These are phyloP conservation scores for Gymnocypris eckloni DNA, from an alignment of 2,797 vertebrate species.

Conservation along the genomic window DNA sequence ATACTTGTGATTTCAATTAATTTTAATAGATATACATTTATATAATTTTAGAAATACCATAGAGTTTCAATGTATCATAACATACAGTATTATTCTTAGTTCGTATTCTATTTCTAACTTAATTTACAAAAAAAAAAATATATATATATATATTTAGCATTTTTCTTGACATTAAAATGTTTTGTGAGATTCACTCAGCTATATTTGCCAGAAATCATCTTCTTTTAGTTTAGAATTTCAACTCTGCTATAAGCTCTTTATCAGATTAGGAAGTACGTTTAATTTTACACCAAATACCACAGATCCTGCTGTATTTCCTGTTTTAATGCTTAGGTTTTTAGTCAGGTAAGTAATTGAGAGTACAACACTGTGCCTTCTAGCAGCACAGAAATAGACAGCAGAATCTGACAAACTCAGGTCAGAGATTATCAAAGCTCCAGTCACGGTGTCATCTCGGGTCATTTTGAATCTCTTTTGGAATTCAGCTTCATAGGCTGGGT, in stretches of 20 bases:
- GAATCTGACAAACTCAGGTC: constrained; percentile 33
- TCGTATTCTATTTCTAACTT: too few relatives aligned
- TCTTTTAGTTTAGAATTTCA: not conserved
- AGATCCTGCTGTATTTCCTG: constrained; percentile 29
- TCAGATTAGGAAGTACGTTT: not conserved
- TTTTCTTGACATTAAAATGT: not conserved
- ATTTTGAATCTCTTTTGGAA: constrained; percentile 10
- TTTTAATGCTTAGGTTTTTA: constrained; percentile 44
- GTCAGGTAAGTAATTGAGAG: constrained; percentile 29
- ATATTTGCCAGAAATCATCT: not conserved
- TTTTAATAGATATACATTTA: not conserved
- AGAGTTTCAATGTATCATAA: too few relatives aligned
- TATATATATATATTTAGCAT: not conserved
- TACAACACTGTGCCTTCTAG: constrained; percentile 53
- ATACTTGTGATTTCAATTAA: not conserved
- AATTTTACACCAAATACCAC: constrained; percentile 3
- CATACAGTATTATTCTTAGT: too few relatives aligned
- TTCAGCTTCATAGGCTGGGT: constrained; percentile 19
- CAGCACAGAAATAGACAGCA: constrained; percentile 58
- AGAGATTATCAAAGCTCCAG: constrained; percentile 45
- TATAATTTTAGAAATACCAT: not conserved
- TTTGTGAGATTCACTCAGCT: not conserved
- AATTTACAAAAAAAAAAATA: not conserved
- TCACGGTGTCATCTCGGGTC: not conserved
- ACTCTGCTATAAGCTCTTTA: not conserved